phyloP scores from a whole-genome alignment of 2,797 vertebrate genomes.

The Schizopygopsis malacanthus region DNA sequence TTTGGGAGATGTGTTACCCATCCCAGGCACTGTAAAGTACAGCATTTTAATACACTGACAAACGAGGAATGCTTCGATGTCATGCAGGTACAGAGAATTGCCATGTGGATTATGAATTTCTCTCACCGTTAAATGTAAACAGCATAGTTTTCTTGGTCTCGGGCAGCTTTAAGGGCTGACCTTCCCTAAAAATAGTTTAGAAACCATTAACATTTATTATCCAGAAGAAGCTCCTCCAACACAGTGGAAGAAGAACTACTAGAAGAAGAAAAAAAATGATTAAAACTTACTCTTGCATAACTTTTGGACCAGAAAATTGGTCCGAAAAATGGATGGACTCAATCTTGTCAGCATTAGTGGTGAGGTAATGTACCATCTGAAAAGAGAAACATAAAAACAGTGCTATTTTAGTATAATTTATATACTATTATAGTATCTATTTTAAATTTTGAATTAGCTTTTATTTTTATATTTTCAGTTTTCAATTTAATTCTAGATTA shows the following conservation, averaged over 20 bases:
- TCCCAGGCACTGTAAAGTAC: conserved; percentile 88
- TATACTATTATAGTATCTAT: background rate
- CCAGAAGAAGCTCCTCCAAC: background rate
- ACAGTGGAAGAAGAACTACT: background rate
- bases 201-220: background rate
- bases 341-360: conserved; percentile 96
- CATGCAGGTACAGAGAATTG: background rate
- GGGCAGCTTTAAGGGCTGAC: conserved; percentile 97
- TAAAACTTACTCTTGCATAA: conserved; percentile 96
- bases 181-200: conserved; percentile 83
- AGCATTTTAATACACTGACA: conserved; percentile 34
- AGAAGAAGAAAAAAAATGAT: background rate
- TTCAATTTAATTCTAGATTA: too few relatives aligned
- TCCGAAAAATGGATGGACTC: conserved; percentile 99
- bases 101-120: background rate
- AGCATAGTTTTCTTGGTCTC: conserved; percentile 97
- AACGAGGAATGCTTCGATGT: background rate
- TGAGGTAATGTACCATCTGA: conserved; percentile 97
- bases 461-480: too few relatives aligned
- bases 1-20: conserved; percentile 98
- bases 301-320: conserved; percentile 99
- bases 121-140: conserved; percentile 98
- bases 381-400: conserved; percentile 51
- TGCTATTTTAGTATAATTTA: background rate
- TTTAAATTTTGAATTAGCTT: background rate